Evolutionary conservation across 2,888 invertebrate genomes (phyloP).

Genomic region (Eupithecia dodoneata): DNA sequence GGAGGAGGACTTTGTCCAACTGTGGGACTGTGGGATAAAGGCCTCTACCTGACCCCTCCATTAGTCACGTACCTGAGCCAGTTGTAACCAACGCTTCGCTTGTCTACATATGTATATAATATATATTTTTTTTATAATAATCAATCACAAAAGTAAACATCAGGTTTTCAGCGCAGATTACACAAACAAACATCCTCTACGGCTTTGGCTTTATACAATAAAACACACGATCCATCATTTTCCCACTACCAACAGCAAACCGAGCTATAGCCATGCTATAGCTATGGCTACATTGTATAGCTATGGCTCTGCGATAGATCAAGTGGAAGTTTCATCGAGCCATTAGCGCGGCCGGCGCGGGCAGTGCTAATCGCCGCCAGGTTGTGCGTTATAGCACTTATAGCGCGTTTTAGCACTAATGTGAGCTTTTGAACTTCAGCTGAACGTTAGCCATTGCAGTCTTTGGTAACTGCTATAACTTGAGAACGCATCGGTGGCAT

Average conservation of each 20-base stretch:
- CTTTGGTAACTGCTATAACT: conserved; percentile 18
- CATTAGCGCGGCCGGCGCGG: conserved; percentile 33
- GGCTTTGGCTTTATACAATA: neutral
- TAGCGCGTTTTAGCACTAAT: conserved; percentile 27
- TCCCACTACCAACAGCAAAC: neutral
- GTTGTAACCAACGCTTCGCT: neutral
- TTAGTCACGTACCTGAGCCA: neutral
- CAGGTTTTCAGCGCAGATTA: conserved; percentile 1
- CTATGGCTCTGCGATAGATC: conserved; percentile 6
- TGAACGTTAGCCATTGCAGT: conserved; percentile 7
- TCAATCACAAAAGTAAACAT: neutral
- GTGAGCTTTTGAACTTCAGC: conserved; percentile 31
- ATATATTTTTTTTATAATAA: neutral
- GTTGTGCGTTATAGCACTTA: conserved; percentile 36
- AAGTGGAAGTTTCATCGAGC: conserved; percentile 18
- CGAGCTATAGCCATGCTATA: neutral
- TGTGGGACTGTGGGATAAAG: neutral
- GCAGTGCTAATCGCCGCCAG: conserved; percentile 31
- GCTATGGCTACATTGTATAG: neutral
- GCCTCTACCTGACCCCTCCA: neutral
- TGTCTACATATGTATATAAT: neutral
- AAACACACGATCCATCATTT: neutral
- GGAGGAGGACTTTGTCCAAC: neutral
- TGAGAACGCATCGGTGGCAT: conserved; percentile 17
- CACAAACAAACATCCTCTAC: neutral